Evolutionary conservation across 2,888 invertebrate genomes (phyloP), one percentile per base, ranked within the genome.

Genomic region (Eupelmus urozonus): DNA sequence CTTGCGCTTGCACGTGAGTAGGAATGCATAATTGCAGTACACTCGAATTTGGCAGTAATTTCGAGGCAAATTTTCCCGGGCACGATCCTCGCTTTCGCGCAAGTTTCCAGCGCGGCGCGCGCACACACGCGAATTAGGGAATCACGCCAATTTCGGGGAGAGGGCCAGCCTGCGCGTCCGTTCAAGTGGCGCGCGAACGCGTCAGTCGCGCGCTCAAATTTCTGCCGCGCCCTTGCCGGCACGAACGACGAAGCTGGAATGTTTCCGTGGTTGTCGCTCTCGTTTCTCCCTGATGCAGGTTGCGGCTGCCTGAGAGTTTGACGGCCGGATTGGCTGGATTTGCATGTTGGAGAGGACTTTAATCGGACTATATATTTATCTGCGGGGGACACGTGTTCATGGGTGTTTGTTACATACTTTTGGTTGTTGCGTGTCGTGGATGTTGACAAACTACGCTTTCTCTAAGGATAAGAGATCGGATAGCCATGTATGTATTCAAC

Each of bases 21-120:
- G 77, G 55, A 78, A 78, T 69, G 69, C 57, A 73, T 78, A 78
- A 78, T 78, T 78, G 62, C 69, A 78, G 53, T 69, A 45, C 71
- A 72, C 73, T 78, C 51, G 40, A 78, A 78, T 73, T 69, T 60
- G 69, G 67, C 57, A 63, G 45, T 78, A 69, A 78, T 66, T 78
- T 78, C 69, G 59, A 66, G 69, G 20, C 62, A 60, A 69, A 78
- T 73, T 78, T 78, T 78, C 78, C 57, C 69, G 40, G 51, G 55
- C 67, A 57, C 69, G 71, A 77, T 59, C 16, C n/a, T n/a, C 34
- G 34, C 34, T 34, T 34, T 49, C 59, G 71, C 71, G 59, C 73
- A 69, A 78, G 73, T 69, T 78, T 73, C 59, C 49, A 34, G 9
- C 34, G 34, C 9, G 34, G 5, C 34, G 9, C 34, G 9, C 9